These are phyloP conservation scores for Parapristionchus giblindavisi DNA, from an alignment of 2,888 invertebrate genomes.

Conservation along the genomic window DNA sequence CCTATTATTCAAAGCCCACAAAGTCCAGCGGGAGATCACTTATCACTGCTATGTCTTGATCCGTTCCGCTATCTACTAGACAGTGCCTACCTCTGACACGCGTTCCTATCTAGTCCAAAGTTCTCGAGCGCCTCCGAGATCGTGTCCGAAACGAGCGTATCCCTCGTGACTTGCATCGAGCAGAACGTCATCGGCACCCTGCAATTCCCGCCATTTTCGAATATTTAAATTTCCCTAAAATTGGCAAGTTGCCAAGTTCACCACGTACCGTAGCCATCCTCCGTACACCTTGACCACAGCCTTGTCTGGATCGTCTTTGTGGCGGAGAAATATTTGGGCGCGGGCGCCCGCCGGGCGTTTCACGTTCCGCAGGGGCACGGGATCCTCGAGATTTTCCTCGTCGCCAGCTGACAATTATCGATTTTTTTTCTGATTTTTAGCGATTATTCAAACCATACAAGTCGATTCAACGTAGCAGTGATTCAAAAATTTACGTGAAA, in stretches of 20 bases:
- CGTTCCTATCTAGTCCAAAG: slow-evolving; percentile 73
- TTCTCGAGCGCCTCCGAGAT: slow-evolving; percentile 80
- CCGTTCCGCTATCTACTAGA: neutral
- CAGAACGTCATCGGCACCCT: slow-evolving; percentile 71
- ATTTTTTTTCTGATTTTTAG: slow-evolving; percentile 5
- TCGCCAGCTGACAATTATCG: slow-evolving; percentile 72
- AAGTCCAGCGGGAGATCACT: no score
- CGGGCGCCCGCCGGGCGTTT: slow-evolving; percentile 85
- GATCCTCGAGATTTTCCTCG: slow-evolving; percentile 85
- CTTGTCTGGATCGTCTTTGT: slow-evolving; percentile 77
- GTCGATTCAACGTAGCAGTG: no score
- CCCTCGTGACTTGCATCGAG: slow-evolving; percentile 79
- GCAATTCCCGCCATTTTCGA: slow-evolving; percentile 32
- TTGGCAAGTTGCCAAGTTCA: neutral
- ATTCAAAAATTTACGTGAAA: no score
- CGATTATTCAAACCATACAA: no score
- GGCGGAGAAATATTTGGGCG: slow-evolving; percentile 89
- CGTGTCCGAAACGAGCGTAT: slow-evolving; percentile 88
- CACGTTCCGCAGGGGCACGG: slow-evolving; percentile 84
- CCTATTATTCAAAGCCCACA: no score
- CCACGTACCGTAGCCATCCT: slow-evolving; percentile 79
- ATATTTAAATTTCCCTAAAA: neutral
- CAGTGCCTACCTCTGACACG: slow-evolving; percentile 73
- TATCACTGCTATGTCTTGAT: no score
- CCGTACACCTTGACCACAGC: slow-evolving; percentile 95